Evolutionary conservation across 2,797 vertebrate species (phyloP).

Genomic region (Enteromius trimaculatus): DNA sequence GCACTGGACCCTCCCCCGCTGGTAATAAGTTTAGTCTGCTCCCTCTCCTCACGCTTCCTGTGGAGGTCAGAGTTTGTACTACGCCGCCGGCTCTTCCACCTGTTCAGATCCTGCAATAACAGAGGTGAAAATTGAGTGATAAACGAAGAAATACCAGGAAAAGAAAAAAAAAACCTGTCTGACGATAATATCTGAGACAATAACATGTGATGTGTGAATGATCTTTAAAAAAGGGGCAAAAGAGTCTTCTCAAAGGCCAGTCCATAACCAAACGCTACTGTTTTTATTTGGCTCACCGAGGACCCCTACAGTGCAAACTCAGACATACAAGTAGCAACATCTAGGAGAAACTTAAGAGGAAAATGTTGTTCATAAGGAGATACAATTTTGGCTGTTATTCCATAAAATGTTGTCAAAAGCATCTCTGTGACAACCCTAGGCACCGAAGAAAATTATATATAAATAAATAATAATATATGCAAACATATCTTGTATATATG

Average conservation of each 20-base stretch:
- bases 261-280: neutral
- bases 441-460: too few species aligned
- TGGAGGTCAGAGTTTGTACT: constrained; percentile 86
- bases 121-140: constrained; percentile 9
- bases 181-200: neutral
- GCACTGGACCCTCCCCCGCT: constrained; percentile 65
- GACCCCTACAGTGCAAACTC: neutral
- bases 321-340: neutral
- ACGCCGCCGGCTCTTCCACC: constrained; percentile 92
- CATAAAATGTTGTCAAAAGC: too few species aligned
- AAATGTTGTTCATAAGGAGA: too few species aligned
- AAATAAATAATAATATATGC: too few species aligned
- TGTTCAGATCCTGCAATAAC: constrained; percentile 84
- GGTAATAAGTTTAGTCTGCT: constrained; percentile 80
- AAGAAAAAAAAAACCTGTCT: neutral
- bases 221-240: neutral
- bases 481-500: too few species aligned
- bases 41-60: constrained; percentile 86
- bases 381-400: too few species aligned
- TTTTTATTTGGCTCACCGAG: neutral
- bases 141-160: neutral
- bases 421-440: neutral
- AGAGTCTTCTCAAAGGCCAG: neutral
- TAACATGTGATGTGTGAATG: neutral
- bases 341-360: neutral